A percentile compares a stretch with the other conserved stretches of the same genome.
Evolutionary conservation across 2,797 vertebrate species (phyloP).

Genomic region (Mareca strepera): DNA sequence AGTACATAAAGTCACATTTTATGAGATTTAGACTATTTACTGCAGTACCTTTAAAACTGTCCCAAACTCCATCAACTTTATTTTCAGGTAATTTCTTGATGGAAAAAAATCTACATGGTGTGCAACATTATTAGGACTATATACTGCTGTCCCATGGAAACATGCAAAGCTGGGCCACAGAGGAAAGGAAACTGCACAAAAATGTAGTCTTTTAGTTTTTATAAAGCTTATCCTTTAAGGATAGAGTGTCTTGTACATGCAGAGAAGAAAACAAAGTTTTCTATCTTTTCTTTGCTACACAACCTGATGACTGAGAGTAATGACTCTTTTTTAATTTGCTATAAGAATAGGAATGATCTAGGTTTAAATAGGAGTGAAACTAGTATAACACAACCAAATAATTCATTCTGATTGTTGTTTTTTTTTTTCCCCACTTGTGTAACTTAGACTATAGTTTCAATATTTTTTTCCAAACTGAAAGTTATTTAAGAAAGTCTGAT

Average conservation of each 20-base stretch:
- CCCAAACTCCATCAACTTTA: neutral
- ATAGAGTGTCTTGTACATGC: neutral
- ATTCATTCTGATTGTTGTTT: neutral
- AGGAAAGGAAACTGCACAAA: neutral
- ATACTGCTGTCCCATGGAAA: neutral
- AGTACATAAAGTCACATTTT: neutral
- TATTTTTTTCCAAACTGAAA: neutral
- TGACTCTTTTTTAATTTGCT: neutral
- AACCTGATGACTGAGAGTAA: neutral
- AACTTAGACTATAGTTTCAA: neutral
- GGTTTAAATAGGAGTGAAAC: neutral
- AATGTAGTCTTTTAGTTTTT: neutral
- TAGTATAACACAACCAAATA: neutral
- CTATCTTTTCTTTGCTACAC: neutral
- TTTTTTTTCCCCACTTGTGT: neutral
- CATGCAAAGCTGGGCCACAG: neutral
- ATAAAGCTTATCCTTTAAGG: neutral
- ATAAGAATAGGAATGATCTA: neutral
- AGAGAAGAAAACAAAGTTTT: neutral
- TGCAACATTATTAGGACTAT: neutral
- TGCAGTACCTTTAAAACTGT: neutral
- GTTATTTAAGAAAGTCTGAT: neutral
- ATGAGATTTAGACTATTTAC: neutral
- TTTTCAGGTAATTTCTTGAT: neutral
- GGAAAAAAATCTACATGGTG: neutral